Percentiles rank a stretch among this genome's conserved stretches.
phyloP scores from a whole-genome alignment of 1,140 invertebrate genomes.

The Drosophila pseudoobscura region DNA sequence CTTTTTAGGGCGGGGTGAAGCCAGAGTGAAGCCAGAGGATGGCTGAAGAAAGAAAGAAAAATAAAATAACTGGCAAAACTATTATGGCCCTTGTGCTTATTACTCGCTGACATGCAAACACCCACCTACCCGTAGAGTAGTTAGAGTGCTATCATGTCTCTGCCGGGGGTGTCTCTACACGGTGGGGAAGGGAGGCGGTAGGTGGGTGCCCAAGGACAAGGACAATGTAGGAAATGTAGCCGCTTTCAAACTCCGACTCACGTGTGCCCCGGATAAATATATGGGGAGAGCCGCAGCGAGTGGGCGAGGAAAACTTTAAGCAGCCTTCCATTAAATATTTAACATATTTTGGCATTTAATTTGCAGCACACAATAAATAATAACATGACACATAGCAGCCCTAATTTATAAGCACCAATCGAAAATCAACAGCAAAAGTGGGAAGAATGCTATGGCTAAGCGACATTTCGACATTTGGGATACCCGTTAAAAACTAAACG shows the following conservation, averaged over 20 bases:
- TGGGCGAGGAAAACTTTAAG: constrained; percentile 51
- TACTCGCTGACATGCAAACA: constrained; percentile 81
- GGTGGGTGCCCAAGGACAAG: constrained; percentile 67
- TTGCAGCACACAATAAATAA: constrained; percentile 77
- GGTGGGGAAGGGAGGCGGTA: background rate
- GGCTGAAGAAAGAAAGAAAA: constrained; percentile 24
- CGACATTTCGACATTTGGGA: background rate
- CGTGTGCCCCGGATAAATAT: constrained; percentile 10
- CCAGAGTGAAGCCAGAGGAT: background rate
- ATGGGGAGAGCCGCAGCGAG: too few species aligned
- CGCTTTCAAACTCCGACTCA: constrained; percentile 47
- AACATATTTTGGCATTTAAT: constrained; percentile 81
- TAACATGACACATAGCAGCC: constrained; percentile 70
- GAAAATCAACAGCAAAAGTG: constrained; percentile 36
- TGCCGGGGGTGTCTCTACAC: constrained; percentile 1
- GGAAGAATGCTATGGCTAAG: background rate
- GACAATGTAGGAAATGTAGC: constrained; percentile 57
- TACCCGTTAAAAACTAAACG: too few species aligned
- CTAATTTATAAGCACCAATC: constrained; percentile 67
- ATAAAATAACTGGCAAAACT: constrained; percentile 76
- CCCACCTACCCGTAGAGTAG: constrained; percentile 44
- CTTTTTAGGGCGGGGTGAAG: constrained; percentile 10
- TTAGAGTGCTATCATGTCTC: constrained; percentile 45
- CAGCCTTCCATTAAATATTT: constrained; percentile 66
- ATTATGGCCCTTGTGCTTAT: constrained; percentile 82